Conservation (phyloP, 2,113 vertebrate genomes). For the Siniperca chuatsi region DNA sequence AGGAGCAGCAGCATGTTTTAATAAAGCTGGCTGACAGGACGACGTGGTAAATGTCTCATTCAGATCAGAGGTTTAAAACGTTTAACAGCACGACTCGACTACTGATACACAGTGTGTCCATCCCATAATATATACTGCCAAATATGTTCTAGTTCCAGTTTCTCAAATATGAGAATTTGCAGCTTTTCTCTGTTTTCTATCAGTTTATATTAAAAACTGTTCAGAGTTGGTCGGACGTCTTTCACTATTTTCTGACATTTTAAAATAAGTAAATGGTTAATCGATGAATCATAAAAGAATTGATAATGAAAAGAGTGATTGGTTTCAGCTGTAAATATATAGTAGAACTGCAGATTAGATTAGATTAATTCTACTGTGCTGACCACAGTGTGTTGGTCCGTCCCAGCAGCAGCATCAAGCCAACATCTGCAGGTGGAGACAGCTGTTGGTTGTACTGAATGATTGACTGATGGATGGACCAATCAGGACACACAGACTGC, state of each 20-base stretch:
- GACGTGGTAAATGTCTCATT: too few species aligned
- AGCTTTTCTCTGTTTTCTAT: too few species aligned
- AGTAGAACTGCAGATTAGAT: background rate
- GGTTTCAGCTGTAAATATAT: background rate
- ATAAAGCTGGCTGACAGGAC: too few species aligned
- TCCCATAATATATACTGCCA: too few species aligned
- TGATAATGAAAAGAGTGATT: background rate
- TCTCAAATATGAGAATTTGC: too few species aligned
- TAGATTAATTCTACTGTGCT: background rate
- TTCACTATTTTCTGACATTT: background rate
- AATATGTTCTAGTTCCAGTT: too few species aligned
- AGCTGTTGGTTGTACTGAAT: background rate
- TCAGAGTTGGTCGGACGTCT: background rate
- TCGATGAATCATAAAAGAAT: background rate
- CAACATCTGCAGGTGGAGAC: background rate
- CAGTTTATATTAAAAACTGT: rapidly evolving
- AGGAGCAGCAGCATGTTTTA: too few species aligned
- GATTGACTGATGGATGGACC: slow-evolving; percentile 20
- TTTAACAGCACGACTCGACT: too few species aligned
- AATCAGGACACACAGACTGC: slow-evolving; percentile 13
- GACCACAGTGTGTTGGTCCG: background rate
- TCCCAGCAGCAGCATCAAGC: background rate
- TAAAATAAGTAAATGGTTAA: background rate
- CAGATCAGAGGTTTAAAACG: too few species aligned
- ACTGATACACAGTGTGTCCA: too few species aligned